These are phyloP conservation scores for western clawed frog (Xenopus tropicalis) DNA, from an alignment of 2,113 vertebrate species.

Conservation along the genomic window UCB_Xtro_10.0 CM004449.2:96995501-96996000, in stretches of 20 bases:
- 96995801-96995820: constrained; percentile 22
- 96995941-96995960: no score
- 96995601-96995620: constrained; percentile 23
- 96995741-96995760: constrained; percentile 23
- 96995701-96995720: constrained; percentile 22
- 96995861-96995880: background rate
- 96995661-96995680: constrained; percentile 6
- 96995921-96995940: no score
- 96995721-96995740: constrained; percentile 37
- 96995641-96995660: constrained; percentile 26
- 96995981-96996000: no score
- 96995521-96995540: no score
- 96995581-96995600: no score
- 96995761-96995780: background rate
- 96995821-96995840: background rate
- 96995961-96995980: no score
- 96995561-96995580: no score
- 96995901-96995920: no score
- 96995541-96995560: no score
- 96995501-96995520: no score
- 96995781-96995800: background rate
- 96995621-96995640: constrained; percentile 9
- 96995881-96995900: no score
- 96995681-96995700: constrained; percentile 11
- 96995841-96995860: background rate